phyloP scores from a whole-genome alignment of 2,113 vertebrate genomes.

The Atherinomorus stipes region DNA sequence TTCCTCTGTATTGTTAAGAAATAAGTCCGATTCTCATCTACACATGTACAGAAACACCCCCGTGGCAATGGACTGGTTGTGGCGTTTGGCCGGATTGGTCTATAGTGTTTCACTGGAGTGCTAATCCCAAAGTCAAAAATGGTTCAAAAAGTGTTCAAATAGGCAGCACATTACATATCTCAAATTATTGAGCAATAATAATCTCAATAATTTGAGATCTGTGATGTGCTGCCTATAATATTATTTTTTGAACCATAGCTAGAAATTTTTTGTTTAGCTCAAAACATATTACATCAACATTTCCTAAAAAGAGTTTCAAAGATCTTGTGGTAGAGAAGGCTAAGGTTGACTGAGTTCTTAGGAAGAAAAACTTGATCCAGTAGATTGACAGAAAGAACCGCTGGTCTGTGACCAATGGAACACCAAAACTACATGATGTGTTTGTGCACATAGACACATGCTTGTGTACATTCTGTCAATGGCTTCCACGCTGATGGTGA shows the following conservation, averaged over 20 bases:
- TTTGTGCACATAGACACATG: slow-evolving; percentile 5
- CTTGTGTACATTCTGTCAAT: not conserved
- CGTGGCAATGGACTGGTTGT: no score
- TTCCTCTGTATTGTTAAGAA: no score
- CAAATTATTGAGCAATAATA: no score
- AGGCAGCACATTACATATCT: no score
- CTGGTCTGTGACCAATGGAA: slow-evolving; percentile 41
- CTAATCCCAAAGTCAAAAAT: no score
- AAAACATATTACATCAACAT: slow-evolving; percentile 21
- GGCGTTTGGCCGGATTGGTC: no score
- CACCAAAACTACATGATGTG: slow-evolving; percentile 2
- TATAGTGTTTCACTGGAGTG: no score
- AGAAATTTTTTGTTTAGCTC: not conserved
- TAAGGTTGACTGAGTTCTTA: slow-evolving; percentile 24
- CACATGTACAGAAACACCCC: no score
- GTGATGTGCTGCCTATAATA: no score
- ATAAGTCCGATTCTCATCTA: no score
- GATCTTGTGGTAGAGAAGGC: slow-evolving; percentile 6
- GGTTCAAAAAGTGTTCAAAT: no score
- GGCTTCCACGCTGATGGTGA: slow-evolving; percentile 39
- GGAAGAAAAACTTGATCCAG: slow-evolving; percentile 42
- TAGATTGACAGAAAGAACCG: slow-evolving; percentile 30
- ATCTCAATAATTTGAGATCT: no score
- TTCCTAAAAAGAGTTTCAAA: not conserved
- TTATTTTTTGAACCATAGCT: not conserved